phyloP scores from a whole-genome alignment of 2,888 invertebrate species.

The Brachypalpus laphriformis region DNA sequence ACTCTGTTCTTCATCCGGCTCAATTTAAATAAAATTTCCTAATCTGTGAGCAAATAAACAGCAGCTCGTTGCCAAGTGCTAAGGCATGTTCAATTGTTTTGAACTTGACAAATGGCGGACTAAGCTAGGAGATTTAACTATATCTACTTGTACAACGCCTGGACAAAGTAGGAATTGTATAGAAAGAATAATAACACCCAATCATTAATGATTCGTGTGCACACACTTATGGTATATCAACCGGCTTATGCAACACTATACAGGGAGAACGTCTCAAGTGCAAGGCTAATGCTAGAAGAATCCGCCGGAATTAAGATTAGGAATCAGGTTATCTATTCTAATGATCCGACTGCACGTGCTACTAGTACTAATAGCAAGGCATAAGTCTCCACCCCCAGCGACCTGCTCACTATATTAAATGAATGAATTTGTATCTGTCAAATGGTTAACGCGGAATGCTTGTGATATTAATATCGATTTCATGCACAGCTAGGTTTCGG shows the following conservation, averaged over 20 bases:
- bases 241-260: constrained; percentile 25
- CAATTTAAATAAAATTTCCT: constrained; percentile 28
- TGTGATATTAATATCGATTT: constrained; percentile 12
- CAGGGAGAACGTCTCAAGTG: constrained; percentile 21
- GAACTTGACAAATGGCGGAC: constrained; percentile 52
- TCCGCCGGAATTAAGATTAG: constrained; percentile 5
- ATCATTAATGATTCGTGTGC: constrained; percentile 25
- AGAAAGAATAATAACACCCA: neutral
- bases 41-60: constrained; percentile 12
- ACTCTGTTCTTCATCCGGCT: neutral
- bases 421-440: constrained; percentile 47
- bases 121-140: constrained; percentile 15
- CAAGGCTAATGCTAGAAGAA: constrained; percentile 34
- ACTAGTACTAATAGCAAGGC: neutral
- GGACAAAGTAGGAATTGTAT: neutral
- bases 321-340: neutral
- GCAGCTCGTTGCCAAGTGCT: constrained; percentile 16
- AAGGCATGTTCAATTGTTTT: constrained; percentile 45
- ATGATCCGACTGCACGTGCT: constrained; percentile 27
- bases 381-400: neutral
- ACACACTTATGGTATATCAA: constrained; percentile 40
- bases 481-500: neutral
- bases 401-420: neutral
- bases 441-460: constrained; percentile 5
- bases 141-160: neutral